phyloP scores from a whole-genome alignment of 30 jellyfish, hydroid and myxozoan species.

The Catostylus mosaicus region DNA sequence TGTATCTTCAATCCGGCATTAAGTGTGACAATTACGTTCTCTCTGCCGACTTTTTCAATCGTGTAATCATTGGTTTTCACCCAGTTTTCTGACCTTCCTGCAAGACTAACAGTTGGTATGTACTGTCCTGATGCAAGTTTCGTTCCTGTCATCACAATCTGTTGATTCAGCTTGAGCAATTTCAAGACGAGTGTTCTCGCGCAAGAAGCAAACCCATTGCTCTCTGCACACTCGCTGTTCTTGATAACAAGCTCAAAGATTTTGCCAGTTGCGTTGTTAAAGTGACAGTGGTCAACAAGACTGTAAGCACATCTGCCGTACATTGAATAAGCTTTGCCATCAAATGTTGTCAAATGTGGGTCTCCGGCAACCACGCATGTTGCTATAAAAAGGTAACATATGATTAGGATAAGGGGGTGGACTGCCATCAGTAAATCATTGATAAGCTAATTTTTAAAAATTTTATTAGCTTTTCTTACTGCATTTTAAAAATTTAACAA shows the following conservation, averaged over 20 bases:
- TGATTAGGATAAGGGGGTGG: too few relatives aligned
- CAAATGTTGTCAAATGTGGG: conserved; percentile 95
- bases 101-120: conserved; percentile 76
- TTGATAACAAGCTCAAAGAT: conserved; percentile 79
- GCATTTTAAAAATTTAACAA: too few relatives aligned
- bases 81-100: conserved; percentile 78
- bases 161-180: conserved; percentile 59
- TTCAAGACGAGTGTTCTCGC: conserved; percentile 81
- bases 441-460: too few relatives aligned
- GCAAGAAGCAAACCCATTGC: conserved; percentile 80
- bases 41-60: conserved; percentile 85
- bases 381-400: too few relatives aligned
- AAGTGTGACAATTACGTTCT: conserved; percentile 66
- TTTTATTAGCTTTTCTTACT: too few relatives aligned
- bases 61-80: conserved; percentile 51
- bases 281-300: conserved; percentile 94
- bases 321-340: conserved; percentile 93
- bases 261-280: conserved; percentile 68
- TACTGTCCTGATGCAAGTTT: conserved; percentile 33
- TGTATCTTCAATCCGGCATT: conserved; percentile 62
- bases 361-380: conserved; percentile 95
- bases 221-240: conserved; percentile 76
- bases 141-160: conserved; percentile 56
- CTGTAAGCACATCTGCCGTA: conserved; percentile 95
- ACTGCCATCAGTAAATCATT: too few relatives aligned